Conservation (phyloP, 2,797 vertebrate species). For the Anguilla pacifica region DNA sequence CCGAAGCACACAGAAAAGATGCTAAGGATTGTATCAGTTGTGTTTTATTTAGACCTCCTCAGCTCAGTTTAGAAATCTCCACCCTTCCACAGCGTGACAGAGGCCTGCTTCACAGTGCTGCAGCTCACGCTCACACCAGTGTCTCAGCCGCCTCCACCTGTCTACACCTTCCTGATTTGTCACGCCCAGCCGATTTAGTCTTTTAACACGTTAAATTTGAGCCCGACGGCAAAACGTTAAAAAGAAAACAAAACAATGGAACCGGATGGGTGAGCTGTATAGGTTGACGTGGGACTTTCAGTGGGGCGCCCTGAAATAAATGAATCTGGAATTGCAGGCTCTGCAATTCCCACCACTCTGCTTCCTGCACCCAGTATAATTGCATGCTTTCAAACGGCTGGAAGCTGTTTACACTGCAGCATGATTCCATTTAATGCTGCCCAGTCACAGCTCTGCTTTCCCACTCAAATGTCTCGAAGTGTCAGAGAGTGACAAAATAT, state of each 20-base stretch:
- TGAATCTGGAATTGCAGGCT: neutral
- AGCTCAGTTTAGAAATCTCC: neutral
- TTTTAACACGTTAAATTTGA: neutral
- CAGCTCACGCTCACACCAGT: neutral
- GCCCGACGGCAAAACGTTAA: neutral
- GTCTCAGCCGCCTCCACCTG: neutral
- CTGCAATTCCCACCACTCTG: neutral
- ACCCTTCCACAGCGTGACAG: neutral
- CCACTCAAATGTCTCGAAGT: neutral
- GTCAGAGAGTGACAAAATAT: neutral
- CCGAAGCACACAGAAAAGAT: neutral
- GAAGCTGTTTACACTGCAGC: neutral
- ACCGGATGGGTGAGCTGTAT: too few species aligned
- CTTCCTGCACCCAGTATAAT: neutral
- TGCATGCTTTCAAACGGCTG: slow-evolving; percentile 10
- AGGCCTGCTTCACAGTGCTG: neutral
- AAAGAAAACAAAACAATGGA: neutral
- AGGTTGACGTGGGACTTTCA: neutral
- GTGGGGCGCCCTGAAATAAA: neutral
- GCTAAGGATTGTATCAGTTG: neutral
- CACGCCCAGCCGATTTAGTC: neutral
- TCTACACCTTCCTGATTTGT: neutral
- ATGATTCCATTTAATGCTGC: neutral
- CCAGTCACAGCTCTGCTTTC: neutral
- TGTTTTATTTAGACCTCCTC: neutral